These are phyloP conservation scores for Lepidocyrtinus sp. DNA, from an alignment of 2,888 invertebrate genomes.

Conservation along the genomic window DNA sequence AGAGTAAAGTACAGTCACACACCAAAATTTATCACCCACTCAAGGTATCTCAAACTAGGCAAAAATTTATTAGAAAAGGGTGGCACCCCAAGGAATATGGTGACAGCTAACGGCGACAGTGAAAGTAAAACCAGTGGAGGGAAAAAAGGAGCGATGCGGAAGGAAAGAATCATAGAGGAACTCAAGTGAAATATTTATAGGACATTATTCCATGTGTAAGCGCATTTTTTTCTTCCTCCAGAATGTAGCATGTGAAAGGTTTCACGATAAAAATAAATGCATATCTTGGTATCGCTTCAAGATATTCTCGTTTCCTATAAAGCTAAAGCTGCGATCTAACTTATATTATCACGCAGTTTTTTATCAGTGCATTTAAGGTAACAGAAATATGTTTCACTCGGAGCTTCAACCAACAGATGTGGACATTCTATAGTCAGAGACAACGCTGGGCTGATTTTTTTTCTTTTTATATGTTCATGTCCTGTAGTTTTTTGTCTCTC, in stretches of 20 bases:
- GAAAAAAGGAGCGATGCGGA: not conserved
- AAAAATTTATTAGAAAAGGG: not conserved
- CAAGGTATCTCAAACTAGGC: not conserved
- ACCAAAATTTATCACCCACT: not conserved
- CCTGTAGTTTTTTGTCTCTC: not conserved
- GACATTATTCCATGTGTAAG: constrained; percentile 39
- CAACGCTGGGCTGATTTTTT: not conserved
- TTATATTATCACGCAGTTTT: not conserved
- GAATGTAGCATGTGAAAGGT: constrained; percentile 43
- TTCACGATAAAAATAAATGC: constrained; percentile 24
- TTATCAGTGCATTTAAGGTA: constrained; percentile 21
- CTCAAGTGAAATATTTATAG: constrained; percentile 50
- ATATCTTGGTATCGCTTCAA: not conserved
- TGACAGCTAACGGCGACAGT: constrained; percentile 19
- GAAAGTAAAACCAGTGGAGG: not conserved
- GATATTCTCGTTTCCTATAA: not conserved
- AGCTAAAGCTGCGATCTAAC: not conserved
- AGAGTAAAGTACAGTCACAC: not conserved
- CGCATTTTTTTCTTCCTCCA: constrained; percentile 14
- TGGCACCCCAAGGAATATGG: constrained; percentile 4
- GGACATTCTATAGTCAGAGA: not conserved
- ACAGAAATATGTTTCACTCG: not conserved
- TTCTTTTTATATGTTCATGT: not conserved
- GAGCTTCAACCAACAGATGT: not conserved
- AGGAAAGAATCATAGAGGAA: constrained; percentile 17